phyloP scores from a whole-genome alignment of 2,113 vertebrate genomes.

The Anoura caudifer region DNA sequence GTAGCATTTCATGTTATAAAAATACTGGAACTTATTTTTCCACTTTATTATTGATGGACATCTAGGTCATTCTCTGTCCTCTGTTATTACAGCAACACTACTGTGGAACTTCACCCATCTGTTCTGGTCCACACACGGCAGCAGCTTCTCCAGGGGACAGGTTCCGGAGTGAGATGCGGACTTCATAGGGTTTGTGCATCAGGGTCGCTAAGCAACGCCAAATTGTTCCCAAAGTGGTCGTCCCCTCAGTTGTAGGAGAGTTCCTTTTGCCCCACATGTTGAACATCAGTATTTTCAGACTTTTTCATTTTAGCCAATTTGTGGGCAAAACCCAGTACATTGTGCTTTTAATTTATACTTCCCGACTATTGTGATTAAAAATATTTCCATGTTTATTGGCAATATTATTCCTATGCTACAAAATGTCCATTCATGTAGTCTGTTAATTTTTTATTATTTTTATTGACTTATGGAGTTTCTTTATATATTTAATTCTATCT shows the following conservation, averaged over 20 bases:
- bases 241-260: background rate
- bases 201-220: background rate
- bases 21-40: background rate
- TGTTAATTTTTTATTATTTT: background rate
- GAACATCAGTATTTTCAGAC: background rate
- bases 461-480: background rate
- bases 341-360: no score
- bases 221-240: background rate
- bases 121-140: background rate
- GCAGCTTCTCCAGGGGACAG: background rate
- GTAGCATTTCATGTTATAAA: background rate
- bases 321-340: background rate
- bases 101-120: background rate
- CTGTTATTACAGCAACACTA: background rate
- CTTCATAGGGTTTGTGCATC: background rate
- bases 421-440: background rate
- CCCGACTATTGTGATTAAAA: background rate
- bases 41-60: background rate
- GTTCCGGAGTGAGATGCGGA: background rate
- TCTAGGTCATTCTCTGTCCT: background rate
- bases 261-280: no score
- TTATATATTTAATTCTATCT: background rate
- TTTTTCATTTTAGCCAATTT: background rate
- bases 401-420: background rate
- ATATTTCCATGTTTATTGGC: background rate